Evolutionary conservation across 2,797 vertebrate species (phyloP), one percentile per base, ranked within the genome.

Genomic region (Danio choprae): DNA sequence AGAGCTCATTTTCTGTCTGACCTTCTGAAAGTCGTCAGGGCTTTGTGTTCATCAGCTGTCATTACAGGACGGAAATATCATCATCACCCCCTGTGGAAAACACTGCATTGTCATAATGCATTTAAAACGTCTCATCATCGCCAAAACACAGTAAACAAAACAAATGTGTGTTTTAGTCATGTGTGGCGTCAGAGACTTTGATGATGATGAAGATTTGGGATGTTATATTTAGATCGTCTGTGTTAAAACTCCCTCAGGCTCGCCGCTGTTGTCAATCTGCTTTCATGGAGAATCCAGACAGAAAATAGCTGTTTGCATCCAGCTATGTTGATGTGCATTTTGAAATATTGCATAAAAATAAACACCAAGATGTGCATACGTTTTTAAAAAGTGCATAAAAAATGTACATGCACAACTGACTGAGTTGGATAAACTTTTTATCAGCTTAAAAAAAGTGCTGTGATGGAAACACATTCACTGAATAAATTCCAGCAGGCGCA

Each of bases 21-120:
- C 48, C 48, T 53, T 70, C 53, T 18, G 18, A 70, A 70, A 40
- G 67, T 84, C 84, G 88, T 88, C 75, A 87, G 68, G 76, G 82
- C 87, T 83, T 87, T 83, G 79, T 88, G 90, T 84, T 82, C 53
- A 81, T 77, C 83, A 74, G 73, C 81, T 89, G 90, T 87, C 80
- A 90, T 90, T 87, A 87, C 46, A 4, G 22, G 12, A 16, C 76
- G 62, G 74, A 64, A 69, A 74, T 44, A 80, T 64, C 75, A 80
- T 81, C 69, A 29, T 29, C 29, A 29, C 29, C 75, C 75, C 44
- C 38, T 0, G 58, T 79, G 85, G 81, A 87, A 60, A 87, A 77
- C 63, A 74, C 81, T 87, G 82, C 75, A 80, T 83, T 87, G 86
- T 86, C 84, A 80, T 84, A 87, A 90, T 38, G 81, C 83, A 80